phyloP scores from a whole-genome alignment of 2,113 vertebrate species.

The Hyperoodon ampullatus region DNA sequence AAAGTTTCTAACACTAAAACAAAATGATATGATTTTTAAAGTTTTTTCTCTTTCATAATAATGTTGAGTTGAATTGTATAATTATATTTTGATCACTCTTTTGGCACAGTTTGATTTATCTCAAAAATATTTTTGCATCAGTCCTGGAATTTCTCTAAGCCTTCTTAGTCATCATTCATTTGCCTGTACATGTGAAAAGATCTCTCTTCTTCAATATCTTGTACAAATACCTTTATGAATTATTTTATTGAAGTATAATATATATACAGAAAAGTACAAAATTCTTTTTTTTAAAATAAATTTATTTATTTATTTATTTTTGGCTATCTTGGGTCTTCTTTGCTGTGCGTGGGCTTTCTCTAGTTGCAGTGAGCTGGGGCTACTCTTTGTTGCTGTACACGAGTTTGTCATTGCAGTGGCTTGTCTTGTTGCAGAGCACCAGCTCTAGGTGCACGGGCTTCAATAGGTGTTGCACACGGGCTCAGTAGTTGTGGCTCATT shows the following conservation, averaged over 20 bases:
- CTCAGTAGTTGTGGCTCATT: no score
- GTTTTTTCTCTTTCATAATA: neutral
- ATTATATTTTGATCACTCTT: neutral
- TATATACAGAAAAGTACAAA: neutral
- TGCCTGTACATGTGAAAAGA: neutral
- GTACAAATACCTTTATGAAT: neutral
- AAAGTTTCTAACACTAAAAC: neutral
- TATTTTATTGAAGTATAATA: constrained; percentile 25
- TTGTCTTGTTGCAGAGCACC: no score
- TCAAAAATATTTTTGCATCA: constrained; percentile 5
- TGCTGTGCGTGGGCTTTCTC: no score
- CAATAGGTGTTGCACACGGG: no score
- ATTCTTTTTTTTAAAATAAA: neutral
- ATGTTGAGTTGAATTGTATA: neutral
- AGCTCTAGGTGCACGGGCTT: no score
- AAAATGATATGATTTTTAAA: neutral
- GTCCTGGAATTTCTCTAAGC: neutral
- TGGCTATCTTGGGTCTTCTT: no score
- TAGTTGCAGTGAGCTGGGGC: no score
- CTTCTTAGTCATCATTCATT: neutral
- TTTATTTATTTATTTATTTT: no score
- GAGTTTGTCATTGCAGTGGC: no score
- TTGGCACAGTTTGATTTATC: neutral
- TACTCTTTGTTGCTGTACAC: no score
- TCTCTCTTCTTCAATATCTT: neutral